phyloP scores from a whole-genome alignment of 2,888 invertebrate species.

The Nipponacmea schrenckii region DNA sequence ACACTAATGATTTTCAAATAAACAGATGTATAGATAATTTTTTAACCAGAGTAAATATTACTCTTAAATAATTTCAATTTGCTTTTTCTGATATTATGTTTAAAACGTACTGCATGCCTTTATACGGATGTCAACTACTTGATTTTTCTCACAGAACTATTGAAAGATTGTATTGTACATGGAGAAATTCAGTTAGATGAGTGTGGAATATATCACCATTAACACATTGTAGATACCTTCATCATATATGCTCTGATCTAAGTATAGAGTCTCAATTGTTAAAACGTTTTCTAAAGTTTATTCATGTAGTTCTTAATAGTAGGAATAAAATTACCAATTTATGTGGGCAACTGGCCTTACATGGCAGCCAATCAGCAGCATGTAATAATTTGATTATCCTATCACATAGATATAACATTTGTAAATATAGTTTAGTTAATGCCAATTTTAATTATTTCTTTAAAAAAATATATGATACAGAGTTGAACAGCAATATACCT shows the following conservation, averaged over 20 bases:
- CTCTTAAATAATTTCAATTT: background rate
- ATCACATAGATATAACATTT: background rate
- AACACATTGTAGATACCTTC: no score
- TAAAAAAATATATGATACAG: no score
- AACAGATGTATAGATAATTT: background rate
- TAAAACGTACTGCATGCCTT: constrained; percentile 4
- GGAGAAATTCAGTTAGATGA: background rate
- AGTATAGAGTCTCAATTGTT: no score
- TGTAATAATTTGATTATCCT: background rate
- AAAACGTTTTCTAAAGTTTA: background rate
- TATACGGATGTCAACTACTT: background rate
- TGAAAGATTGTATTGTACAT: background rate
- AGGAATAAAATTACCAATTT: background rate
- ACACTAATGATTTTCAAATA: no score
- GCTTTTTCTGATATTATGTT: background rate
- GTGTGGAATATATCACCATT: background rate
- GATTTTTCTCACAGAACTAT: background rate
- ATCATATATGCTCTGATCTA: background rate
- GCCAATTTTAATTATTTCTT: no score
- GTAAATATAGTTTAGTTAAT: background rate
- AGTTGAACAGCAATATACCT: no score
- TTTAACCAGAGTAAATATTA: background rate
- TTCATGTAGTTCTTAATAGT: background rate
- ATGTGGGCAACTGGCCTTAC: background rate
- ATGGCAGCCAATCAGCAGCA: background rate